Evolutionary conservation across 2,113 vertebrate species (phyloP), one percentile per base, ranked within the genome.

Genomic region (human (Homo sapiens)): DNA sequence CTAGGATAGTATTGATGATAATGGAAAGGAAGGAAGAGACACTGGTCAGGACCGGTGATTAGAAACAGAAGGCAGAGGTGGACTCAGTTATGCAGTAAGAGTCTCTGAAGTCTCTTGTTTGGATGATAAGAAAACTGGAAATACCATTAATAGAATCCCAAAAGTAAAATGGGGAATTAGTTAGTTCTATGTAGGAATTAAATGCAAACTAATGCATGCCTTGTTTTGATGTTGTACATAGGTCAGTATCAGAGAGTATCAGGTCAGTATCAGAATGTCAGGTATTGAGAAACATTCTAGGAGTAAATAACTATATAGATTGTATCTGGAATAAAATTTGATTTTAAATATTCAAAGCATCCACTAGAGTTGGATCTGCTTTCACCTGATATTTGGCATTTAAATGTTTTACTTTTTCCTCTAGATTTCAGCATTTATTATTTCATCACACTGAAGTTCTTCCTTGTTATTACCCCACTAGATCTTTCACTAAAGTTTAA

Each of bases 311-410:
- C 40, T 57, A 9, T 57, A 6, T 2, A 10, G 25, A 9, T 72
- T 93, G 45, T 88, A 25, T 86, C 30, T 66, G 17, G 38, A 72
- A 38, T 82, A 89, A 83, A 80, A 79, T 70, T 91, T 59, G 40
- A 30, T 75, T 55, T 7, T 89, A 75, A 27, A 48, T 57, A 57
- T 55, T 57, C 48, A 84, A 61, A 92, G n/a, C 50, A 32, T 73
- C 40, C 14, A 22, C 68, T 93, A n/a, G 25, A 92, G 2, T 80
- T 73, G 20, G 10, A 17, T 86, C 64, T 93, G 50, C 25, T 93
- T 73, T 91, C 30, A 45, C 22, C 48, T 4, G 92, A 1, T 59
- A 32, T 68, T 97, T 94, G 85, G 93, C 90, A 95, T 83, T 95
- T 73, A 94, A 73, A 30, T 81, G 7, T n/a, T 78, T 90, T 55